Evolutionary conservation across 2,113 vertebrate species (phyloP).

Genomic region (Herpetotheres cachinnans): DNA sequence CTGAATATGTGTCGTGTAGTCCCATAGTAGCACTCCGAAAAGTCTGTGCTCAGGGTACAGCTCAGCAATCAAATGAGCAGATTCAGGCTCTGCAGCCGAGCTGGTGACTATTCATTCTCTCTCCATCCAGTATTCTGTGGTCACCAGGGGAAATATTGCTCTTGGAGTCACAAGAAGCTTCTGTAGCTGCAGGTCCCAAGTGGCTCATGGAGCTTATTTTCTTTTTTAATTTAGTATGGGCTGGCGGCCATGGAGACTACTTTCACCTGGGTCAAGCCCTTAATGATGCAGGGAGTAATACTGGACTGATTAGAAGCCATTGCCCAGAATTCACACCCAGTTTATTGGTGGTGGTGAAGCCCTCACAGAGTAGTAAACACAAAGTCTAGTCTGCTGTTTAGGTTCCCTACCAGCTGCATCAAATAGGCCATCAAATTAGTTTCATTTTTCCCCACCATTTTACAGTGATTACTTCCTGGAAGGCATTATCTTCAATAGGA

Average conservation of each 20-base stretch:
- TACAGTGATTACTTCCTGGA: neutral
- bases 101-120: neutral
- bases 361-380: slow-evolving; percentile 48
- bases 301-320: slow-evolving; percentile 33
- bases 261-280: neutral
- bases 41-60: rapidly evolving
- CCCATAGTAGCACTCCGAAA: neutral
- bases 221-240: slow-evolving; percentile 23
- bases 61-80: neutral
- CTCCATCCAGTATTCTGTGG: neutral
- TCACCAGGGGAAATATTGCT: neutral
- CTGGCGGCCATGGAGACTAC: neutral
- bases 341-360: slow-evolving; percentile 62
- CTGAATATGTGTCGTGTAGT: neutral
- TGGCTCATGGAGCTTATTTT: neutral
- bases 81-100: neutral
- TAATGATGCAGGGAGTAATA: neutral
- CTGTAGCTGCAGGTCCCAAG: neutral
- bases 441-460: neutral
- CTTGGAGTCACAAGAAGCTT: neutral
- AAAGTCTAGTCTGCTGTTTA: slow-evolving; percentile 21
- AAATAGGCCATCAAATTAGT: slow-evolving; percentile 26
- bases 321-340: slow-evolving; percentile 33
- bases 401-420: slow-evolving; percentile 36
- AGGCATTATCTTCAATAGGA: neutral